phyloP scores from a whole-genome alignment of 2,797 vertebrate genomes.

The Serranus cabrilla region DNA sequence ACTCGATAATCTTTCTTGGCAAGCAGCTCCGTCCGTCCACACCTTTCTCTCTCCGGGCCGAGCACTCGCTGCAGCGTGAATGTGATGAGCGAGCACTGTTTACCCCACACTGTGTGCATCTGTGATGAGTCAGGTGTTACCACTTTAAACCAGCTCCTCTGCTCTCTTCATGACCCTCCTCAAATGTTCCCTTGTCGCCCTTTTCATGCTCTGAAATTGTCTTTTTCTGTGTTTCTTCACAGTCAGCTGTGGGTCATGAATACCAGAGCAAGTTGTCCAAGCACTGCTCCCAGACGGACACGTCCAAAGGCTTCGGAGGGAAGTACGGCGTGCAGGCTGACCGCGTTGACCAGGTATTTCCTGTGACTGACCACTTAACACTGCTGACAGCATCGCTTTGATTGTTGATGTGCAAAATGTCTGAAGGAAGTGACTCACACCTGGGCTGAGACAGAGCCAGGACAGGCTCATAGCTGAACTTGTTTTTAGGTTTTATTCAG shows the following conservation, averaged over 20 bases:
- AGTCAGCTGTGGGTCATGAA: constrained; percentile 97
- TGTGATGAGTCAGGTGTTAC: constrained; percentile 50
- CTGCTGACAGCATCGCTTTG: background rate
- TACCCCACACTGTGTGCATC: constrained; percentile 22
- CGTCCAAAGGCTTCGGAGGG: constrained; percentile 94
- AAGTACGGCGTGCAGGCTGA: constrained; percentile 95
- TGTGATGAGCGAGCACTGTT: constrained; percentile 67
- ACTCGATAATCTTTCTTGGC: constrained; percentile 26
- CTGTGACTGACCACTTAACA: background rate
- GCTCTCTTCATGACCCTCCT: constrained; percentile 3
- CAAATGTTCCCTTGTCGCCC: background rate
- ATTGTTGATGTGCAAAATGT: background rate
- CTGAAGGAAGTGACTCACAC: background rate
- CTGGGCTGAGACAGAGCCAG: background rate
- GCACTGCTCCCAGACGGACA: constrained; percentile 96
- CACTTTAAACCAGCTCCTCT: constrained; percentile 5
- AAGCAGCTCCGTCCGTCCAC: constrained; percentile 22
- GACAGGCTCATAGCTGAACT: background rate
- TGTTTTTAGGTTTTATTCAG: background rate
- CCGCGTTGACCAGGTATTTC: constrained; percentile 93
- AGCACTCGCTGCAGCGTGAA: constrained; percentile 46
- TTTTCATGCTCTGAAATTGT: background rate
- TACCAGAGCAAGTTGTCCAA: constrained; percentile 94
- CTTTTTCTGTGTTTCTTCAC: constrained; percentile 13
- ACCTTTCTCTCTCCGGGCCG: constrained; percentile 13